These are phyloP conservation scores for Periparus ater DNA, from an alignment of 2,797 vertebrate genomes.

Conservation along the genomic window DNA sequence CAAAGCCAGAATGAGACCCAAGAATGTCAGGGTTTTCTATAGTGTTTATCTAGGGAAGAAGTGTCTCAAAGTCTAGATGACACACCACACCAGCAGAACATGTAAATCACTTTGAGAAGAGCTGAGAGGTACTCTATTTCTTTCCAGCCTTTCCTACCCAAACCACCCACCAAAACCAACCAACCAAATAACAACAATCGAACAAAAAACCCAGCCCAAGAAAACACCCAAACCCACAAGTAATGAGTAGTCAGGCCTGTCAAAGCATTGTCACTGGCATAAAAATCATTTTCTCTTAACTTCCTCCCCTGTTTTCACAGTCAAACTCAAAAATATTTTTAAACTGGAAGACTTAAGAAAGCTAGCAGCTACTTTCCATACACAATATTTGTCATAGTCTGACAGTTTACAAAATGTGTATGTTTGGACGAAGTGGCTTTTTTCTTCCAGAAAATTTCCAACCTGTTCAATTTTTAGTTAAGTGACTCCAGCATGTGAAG, in stretches of 20 bases:
- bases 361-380: neutral
- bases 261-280: neutral
- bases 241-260: neutral
- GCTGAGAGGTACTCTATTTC: neutral
- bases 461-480: neutral
- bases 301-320: accelerated
- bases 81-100: neutral
- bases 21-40: neutral
- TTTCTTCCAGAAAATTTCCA: neutral
- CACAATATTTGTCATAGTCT: neutral
- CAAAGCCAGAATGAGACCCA: neutral
- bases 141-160: neutral
- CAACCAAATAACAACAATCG: neutral
- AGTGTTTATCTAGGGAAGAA: neutral
- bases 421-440: neutral
- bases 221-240: no score
- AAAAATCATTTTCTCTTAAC: neutral
- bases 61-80: neutral
- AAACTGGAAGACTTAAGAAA: neutral
- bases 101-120: neutral
- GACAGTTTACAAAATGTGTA: neutral
- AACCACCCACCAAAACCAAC: neutral
- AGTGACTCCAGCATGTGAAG: neutral
- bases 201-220: neutral
- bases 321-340: neutral